Evolutionary conservation across 2,113 vertebrate species (phyloP), one percentile per base, ranked within the genome.

Genomic region (Tragulus kanchil): DNA sequence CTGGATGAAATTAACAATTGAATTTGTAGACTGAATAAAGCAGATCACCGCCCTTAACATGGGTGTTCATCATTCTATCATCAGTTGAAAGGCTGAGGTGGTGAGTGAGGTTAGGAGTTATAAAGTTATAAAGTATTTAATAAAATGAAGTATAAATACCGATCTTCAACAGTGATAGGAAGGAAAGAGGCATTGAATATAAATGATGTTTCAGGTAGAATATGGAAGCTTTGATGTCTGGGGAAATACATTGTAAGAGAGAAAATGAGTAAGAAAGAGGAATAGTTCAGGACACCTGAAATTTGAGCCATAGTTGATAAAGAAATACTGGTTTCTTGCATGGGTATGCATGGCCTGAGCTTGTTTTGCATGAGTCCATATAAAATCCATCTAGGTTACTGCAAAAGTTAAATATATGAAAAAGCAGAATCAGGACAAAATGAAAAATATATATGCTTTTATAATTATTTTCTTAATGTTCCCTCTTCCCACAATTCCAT

Each of bases 311-410:
- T 23, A 45, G 62, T 31, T 31, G 5, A 56, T 26, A 19, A 45
- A 65, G 7, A 75, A 89, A 75, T 36, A 9, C 67, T 69, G 10
- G 4, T 82, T 90, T 56, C 15, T 26, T 87, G 52, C 10, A 1
- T 42, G 23, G 16, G 11, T 45, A 9, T 56, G 1, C 6, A 26
- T 21, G 9, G 17, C 4, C 0, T 77, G 14, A 58, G 5, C 59
- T 84, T 93, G 56, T 78, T 62, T 83, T 89, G n/a, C n/a, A n/a
- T n/a, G n/a, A n/a, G n/a, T n/a, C n/a, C n/a, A n/a, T n/a, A 82
- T 75, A 81, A 88, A 94, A 77, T 83, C 71, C 45, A 28, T 87
- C 21, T 88, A 65, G 16, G 25, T 85, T 94, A 95, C 85, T 93
- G 13, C 85, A 11, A 1, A 65, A 82, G 14, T 84, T 92, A 93